phyloP scores from a whole-genome alignment of 2,113 vertebrate genomes.

The Gnathonemus echidnorhynchus region DNA sequence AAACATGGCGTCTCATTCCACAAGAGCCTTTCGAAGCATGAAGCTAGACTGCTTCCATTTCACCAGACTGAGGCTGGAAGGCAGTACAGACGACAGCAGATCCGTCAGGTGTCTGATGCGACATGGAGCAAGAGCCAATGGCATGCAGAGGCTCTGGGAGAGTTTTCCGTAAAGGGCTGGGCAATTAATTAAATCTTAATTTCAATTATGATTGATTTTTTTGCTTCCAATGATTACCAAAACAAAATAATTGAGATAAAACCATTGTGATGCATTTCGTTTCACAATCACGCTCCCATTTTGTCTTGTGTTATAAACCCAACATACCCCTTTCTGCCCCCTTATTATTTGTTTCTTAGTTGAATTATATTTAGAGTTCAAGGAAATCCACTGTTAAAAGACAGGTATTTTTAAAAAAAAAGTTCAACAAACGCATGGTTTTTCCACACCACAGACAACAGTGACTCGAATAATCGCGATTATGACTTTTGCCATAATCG shows the following conservation, averaged over 20 bases:
- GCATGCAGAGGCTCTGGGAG: not conserved
- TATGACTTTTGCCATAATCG: not conserved
- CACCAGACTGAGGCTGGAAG: not conserved
- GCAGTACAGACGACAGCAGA: not conserved
- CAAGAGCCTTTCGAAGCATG: not conserved
- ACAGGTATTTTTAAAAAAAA: not conserved
- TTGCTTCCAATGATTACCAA: not conserved
- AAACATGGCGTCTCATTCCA: not conserved
- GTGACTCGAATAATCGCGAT: not conserved
- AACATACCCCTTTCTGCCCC: not conserved
- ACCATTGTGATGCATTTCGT: not conserved
- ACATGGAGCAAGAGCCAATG: not conserved
- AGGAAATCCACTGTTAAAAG: not conserved
- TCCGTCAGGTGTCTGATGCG: not conserved
- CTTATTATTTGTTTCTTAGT: not conserved
- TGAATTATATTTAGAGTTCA: not conserved
- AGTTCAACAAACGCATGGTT: conserved; percentile 1
- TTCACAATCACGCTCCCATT: not conserved
- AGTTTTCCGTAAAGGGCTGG: not conserved
- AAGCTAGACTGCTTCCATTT: not conserved
- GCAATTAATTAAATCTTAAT: not conserved
- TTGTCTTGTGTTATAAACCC: not conserved
- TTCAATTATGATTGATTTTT: not conserved
- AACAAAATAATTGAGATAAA: not conserved
- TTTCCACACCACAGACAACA: not conserved